A percentile compares a stretch with the other conserved stretches of the same genome.
These are phyloP conservation scores for Drosophila varians DNA, from an alignment of 1,140 invertebrate genomes.

Conservation along the genomic window DNA sequence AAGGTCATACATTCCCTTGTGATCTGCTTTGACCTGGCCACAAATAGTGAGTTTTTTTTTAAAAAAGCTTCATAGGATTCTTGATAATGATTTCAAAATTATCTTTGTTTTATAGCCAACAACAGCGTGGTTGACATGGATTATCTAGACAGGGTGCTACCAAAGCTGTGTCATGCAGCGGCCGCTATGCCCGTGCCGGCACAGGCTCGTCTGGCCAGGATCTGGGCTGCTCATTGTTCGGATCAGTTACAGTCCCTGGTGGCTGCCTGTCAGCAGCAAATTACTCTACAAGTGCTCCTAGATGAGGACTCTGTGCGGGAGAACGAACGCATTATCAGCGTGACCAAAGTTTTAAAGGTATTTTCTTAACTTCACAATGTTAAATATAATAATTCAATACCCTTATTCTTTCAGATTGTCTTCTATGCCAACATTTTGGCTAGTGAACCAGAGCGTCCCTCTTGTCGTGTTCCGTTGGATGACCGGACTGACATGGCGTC, in stretches of 20 bases:
- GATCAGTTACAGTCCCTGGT: slow-evolving; percentile 89
- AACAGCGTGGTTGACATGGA: slow-evolving; percentile 87
- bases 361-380: background rate
- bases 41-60: slow-evolving; percentile 86
- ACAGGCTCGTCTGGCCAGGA: slow-evolving; percentile 91
- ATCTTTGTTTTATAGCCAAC: slow-evolving; percentile 33
- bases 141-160: slow-evolving; percentile 92
- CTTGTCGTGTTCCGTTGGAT: slow-evolving; percentile 36
- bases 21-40: slow-evolving; percentile 94
- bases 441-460: slow-evolving; percentile 88
- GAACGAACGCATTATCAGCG: slow-evolving; percentile 90
- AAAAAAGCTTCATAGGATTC: background rate
- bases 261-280: slow-evolving; percentile 93
- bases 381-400: background rate
- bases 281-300: slow-evolving; percentile 92
- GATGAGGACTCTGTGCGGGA: slow-evolving; percentile 92
- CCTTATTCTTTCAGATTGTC: slow-evolving; percentile 87
- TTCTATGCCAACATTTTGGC: slow-evolving; percentile 96
- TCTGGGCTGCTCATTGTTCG: slow-evolving; percentile 90
- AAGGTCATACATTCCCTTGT: slow-evolving; percentile 90
- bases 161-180: slow-evolving; percentile 91
- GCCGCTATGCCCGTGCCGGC: slow-evolving; percentile 88
- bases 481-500: slow-evolving; percentile 19
- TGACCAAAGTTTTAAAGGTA: slow-evolving; percentile 93
- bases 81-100: too few species aligned